phyloP scores from a whole-genome alignment of 2,888 invertebrate species.

The Hypomecis atomaria region DNA sequence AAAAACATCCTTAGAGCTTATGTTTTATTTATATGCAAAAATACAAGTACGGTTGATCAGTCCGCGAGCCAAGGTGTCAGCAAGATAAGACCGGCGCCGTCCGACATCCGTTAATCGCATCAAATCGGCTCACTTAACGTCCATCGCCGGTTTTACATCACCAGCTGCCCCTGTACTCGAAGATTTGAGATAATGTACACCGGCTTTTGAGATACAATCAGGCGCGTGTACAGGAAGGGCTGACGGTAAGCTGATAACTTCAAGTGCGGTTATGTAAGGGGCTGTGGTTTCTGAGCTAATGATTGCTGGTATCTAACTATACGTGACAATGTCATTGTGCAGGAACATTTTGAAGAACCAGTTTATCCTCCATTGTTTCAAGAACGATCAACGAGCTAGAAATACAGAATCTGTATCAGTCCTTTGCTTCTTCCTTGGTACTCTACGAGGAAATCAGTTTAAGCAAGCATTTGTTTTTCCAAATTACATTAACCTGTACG shows the following conservation, averaged over 20 bases:
- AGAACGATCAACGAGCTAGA: too few species aligned
- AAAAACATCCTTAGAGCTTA: background rate
- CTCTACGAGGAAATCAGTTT: too few species aligned
- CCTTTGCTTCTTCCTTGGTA: too few species aligned
- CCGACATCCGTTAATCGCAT: conserved; percentile 61
- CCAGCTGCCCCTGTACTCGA: conserved; percentile 54
- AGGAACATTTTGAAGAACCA: background rate
- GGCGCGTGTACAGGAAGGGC: conserved; percentile 46
- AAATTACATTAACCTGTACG: too few species aligned
- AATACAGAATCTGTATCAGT: too few species aligned
- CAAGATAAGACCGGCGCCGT: conserved; percentile 57
- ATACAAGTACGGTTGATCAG: conserved; percentile 31
- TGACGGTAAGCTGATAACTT: conserved; percentile 45
- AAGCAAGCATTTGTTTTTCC: too few species aligned
- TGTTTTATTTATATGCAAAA: conserved; percentile 8
- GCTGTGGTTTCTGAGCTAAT: conserved; percentile 30
- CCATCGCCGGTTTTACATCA: conserved; percentile 65
- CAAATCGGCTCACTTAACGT: conserved; percentile 58
- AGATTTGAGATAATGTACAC: conserved; percentile 65
- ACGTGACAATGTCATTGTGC: conserved; percentile 11
- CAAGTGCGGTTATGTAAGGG: conserved; percentile 35
- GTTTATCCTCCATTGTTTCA: too few species aligned
- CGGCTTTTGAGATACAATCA: conserved; percentile 60
- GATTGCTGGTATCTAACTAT: conserved; percentile 14
- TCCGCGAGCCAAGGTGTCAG: conserved; percentile 49